Base-by-base conservation (phyloP, 2,113 vertebrate species). In the Anser cygnoides region DNA sequence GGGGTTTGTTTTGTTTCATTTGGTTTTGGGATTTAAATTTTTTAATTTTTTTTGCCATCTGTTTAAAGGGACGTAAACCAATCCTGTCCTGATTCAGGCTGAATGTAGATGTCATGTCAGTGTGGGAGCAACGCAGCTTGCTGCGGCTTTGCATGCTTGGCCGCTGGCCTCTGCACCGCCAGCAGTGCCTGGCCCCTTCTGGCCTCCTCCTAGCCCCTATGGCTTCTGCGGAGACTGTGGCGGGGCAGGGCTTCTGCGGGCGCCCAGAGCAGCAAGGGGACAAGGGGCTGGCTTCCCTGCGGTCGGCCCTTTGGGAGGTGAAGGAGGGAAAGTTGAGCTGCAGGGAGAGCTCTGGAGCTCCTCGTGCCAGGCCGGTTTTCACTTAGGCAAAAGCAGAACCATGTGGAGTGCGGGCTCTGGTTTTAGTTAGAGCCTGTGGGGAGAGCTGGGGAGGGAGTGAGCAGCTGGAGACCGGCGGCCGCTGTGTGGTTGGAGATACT, bases 311-410 rank as follows among this genome's bases (percentile, higher is more conserved):
- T 26, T 8, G 7, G 22, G 21, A 29, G 35, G 44, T 25, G 4
- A 22, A 8, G 0, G 13, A 58, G 49, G 57, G 21, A 23, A 54
- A 35, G 54, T 29, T 62, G 49, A 15, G 41, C n/a, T 21, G 66
- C 1, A 3, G 61, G 77, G 18, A 26, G 62, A 41, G 83, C 70
- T 85, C 49, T 55, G 72, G 89, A 66, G 80, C 50, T 74, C 28
- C 49, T 61, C 2, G 5, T 1, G 1, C 19, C 28, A 76, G 73
- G 77, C 75, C 52, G 89, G 55, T 6, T 96, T 77, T 66, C 78
- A 23, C 35, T 14, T 62, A 33, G 35, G 61, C 61, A 94, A 97
- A 97, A 96, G 72, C 86, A 75, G 92, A 95, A 79, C 95, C 95
- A 91, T 82, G 73, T 94, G 92, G 87, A 49, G 70, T 4, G 0